Evolutionary conservation across 2,113 vertebrate species (phyloP), one percentile per base, ranked within the genome.

Genomic region (Pardalotus punctatus): DNA sequence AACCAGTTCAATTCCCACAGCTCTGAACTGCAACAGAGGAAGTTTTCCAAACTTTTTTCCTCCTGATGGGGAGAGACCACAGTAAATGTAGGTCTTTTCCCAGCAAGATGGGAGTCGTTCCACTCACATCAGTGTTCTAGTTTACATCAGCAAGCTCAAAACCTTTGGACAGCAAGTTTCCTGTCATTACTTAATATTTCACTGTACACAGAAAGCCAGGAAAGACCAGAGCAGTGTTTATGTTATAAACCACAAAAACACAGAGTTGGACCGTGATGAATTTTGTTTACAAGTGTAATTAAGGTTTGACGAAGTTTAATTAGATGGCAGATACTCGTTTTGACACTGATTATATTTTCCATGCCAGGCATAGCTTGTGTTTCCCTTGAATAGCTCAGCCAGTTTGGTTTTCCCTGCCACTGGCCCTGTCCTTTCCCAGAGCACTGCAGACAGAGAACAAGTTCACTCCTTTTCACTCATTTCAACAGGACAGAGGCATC

Each of bases 1-100:
- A 62, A 10, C 12, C 21, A 27, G 45, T 10, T 74, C 3, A 8
- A 33, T 13, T n/a, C 51, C 47, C 6, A 0, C 18, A 4, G 24
- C 51, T 31, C 67, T 27, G 6, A 25, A 23, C 9, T 27, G 14
- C 56, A 43, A 53, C 38, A 35, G 4, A 40, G 1, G 5, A 24
- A 38, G 24, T 64, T 51, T 36, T 61, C 64, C 51, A 81, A 33
- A 38, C 22, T 18, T 33, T 10, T 19, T 48, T 36, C 20, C 24
- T 48, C 50, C 45, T 25, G 23, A 29, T 45, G 14, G 8, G 7
- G 4, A 58, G 10, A 73, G 3, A 21, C 13, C 51, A 51, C 4
- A 5, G 33, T 24, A 66, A 78, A 86, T 36, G 4, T 3, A 27
- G 4, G 40, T 15, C 7, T 51, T n/a, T 43, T 60, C 12, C 60